Evolutionary conservation across 1,140 invertebrate species (phyloP), one percentile per base, ranked within the genome.

Genomic region (Sesamia nonagrioides): DNA sequence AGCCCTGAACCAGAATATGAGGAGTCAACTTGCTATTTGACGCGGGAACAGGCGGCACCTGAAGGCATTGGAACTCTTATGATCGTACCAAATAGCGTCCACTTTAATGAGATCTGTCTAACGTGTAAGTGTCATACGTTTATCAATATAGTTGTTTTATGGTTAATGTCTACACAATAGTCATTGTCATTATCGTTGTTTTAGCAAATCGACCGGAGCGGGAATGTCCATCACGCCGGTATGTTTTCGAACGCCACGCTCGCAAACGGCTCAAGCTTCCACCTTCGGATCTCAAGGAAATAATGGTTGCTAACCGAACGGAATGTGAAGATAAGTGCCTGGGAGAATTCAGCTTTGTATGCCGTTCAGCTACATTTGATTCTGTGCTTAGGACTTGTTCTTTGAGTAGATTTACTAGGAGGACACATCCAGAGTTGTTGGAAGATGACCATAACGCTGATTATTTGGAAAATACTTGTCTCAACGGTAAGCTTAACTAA

Each of bases 291-390:
- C 95, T 98, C 4, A 98, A 98, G 89, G 97, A 98, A 94, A 96
- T 97, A 42, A 97, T 97, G 60, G 97, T 97, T 0, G 95, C 97
- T 1, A 98, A 98, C 91, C 95, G 98, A 71, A 98, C 97, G 2
- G 98, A 98, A 85, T 99, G 98, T 83, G 98, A 98, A 92, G 98
- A 98, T 86, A 98, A 98, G 85, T 99, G 98, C 89, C 92, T 98
- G 54, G 98, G 98, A 84, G 98, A 98, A 91, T 98, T 98, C 85
- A 97, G 96, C 69, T 98, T 98, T 84, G 97, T 98, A 1, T 99
- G 98, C 87, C 96, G 98, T 35, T 98, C 98, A 0, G 98, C 97
- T 0, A 97, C 98, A 4, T 99, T 97, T 86, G 97, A 98, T 87
- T 96, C 97, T 0, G 96, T 96, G 0, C 94, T 97, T 80, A 95